Conservation (phyloP, 2,888 invertebrate species). For the Amiota mariae region DNA sequence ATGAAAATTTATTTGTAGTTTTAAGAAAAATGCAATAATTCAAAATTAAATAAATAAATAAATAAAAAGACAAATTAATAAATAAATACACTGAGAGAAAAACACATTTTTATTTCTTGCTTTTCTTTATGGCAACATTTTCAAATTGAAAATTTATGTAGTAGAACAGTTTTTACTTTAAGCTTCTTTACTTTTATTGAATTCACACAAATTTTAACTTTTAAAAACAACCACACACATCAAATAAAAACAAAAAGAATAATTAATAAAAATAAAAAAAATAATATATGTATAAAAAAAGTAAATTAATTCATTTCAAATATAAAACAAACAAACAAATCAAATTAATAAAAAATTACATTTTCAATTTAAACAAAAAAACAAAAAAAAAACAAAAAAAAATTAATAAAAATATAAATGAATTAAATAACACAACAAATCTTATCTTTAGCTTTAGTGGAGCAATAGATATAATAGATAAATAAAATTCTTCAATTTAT, state of each 20-base stretch:
- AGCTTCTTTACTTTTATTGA: slow-evolving; percentile 8
- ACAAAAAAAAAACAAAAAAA: no score
- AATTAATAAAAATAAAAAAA: background rate
- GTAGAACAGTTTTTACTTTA: slow-evolving; percentile 59
- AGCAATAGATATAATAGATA: no score
- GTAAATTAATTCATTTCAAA: slow-evolving; percentile 10
- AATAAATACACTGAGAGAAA: background rate
- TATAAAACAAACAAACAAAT: slow-evolving; percentile 35
- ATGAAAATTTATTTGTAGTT: slow-evolving; percentile 1
- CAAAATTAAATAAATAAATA: slow-evolving; percentile 20
- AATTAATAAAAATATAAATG: background rate
- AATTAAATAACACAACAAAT: background rate
- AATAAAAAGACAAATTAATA: slow-evolving; percentile 25
- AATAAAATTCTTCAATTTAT: background rate
- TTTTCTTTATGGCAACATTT: slow-evolving; percentile 30
- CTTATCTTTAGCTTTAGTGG: no score
- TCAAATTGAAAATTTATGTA: slow-evolving; percentile 42
- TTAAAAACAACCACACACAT: slow-evolving; percentile 24
- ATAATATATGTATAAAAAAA: background rate
- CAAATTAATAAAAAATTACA: slow-evolving; percentile 17
- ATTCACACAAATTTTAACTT: slow-evolving; percentile 41
- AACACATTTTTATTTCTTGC: slow-evolving; percentile 29
- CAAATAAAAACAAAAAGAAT: background rate
- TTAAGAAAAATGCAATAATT: slow-evolving; percentile 1
- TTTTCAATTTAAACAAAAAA: background rate